phyloP scores from a whole-genome alignment of 2,797 vertebrate genomes.

The Chelon auratus region DNA sequence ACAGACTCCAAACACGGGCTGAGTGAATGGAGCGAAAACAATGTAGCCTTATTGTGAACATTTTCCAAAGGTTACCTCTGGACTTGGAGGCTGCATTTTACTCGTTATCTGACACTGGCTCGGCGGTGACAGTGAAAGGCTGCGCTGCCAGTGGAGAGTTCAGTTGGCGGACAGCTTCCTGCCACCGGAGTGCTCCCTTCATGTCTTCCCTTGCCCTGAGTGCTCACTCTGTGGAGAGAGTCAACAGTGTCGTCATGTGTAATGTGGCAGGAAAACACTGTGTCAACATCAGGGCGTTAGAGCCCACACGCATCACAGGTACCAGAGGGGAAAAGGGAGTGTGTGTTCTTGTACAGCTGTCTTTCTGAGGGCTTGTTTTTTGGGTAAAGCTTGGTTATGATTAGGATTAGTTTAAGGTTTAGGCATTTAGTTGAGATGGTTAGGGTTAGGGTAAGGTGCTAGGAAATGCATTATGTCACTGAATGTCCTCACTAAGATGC shows the following conservation, averaged over 20 bases:
- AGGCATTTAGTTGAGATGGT: too few relatives aligned
- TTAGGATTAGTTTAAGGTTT: too few relatives aligned
- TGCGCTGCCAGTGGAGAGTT: constrained; percentile 20
- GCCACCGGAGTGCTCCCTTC: constrained; percentile 26
- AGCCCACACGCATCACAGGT: constrained; percentile 40
- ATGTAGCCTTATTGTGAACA: too few relatives aligned
- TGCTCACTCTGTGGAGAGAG: constrained; percentile 39
- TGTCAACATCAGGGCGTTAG: constrained; percentile 51
- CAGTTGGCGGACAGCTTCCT: constrained; percentile 30
- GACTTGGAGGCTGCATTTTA: not conserved
- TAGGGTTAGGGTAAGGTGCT: too few relatives aligned
- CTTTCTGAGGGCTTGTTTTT: too few relatives aligned
- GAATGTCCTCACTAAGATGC: too few relatives aligned
- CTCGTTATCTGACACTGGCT: constrained; percentile 1
- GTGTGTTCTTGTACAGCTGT: not conserved
- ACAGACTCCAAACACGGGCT: not conserved
- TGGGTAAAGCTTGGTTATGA: too few relatives aligned
- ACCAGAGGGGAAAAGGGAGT: constrained; percentile 10
- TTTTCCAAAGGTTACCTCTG: too few relatives aligned
- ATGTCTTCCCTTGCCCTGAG: constrained; percentile 36
- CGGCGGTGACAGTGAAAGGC: constrained; percentile 2
- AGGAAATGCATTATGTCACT: too few relatives aligned
- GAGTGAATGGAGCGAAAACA: too few relatives aligned
- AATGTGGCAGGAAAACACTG: constrained; percentile 53
- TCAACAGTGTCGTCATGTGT: constrained; percentile 47